Percentiles rank a stretch among this genome's conserved stretches.
Conservation (phyloP, 2,888 invertebrate genomes). For the Drosophila prolongata region DNA sequence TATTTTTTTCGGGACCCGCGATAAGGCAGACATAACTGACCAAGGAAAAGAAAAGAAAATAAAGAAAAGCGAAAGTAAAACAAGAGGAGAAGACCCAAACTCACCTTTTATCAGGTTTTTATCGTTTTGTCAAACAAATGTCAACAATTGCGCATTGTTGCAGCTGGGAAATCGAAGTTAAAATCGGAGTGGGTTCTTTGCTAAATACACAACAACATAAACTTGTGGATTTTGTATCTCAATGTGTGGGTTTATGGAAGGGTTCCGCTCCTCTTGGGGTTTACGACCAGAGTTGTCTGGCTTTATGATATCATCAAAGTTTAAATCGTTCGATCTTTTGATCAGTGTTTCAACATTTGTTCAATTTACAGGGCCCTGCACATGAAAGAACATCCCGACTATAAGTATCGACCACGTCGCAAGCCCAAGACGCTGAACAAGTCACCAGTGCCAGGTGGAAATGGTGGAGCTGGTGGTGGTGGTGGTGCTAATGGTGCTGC, state of each 20-base stretch:
- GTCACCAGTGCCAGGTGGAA: conserved; percentile 81
- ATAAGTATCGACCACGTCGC: conserved; percentile 94
- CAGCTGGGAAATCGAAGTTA: conserved; percentile 60
- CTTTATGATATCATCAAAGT: conserved; percentile 67
- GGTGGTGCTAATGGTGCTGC: conserved; percentile 24
- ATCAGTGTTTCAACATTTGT: conserved; percentile 67
- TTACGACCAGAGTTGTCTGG: conserved; percentile 31
- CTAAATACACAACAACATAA: conserved; percentile 45
- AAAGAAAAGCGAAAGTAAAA: conserved; percentile 64
- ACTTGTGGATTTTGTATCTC: conserved; percentile 23
- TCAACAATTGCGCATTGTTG: conserved; percentile 78
- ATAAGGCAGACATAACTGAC: conserved; percentile 56
- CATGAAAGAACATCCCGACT: conserved; percentile 97
- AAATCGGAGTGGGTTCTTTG: conserved; percentile 35
- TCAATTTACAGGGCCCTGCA: conserved; percentile 90
- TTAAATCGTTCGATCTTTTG: conserved; percentile 59
- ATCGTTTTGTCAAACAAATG: conserved; percentile 75
- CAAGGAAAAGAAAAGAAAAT: conserved; percentile 61
- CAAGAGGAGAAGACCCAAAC: conserved; percentile 35
- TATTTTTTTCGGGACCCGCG: conserved; percentile 35
- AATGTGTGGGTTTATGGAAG: conserved; percentile 34
- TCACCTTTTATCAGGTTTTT: conserved; percentile 58
- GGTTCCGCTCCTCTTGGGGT: conserved; percentile 36
- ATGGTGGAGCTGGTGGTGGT: conserved; percentile 21
- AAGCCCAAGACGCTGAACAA: conserved; percentile 94